Evolutionary conservation across 2,113 vertebrate species (phyloP), one percentile per base, ranked within the genome.

Genomic region (Bolborhynchus lineola): DNA sequence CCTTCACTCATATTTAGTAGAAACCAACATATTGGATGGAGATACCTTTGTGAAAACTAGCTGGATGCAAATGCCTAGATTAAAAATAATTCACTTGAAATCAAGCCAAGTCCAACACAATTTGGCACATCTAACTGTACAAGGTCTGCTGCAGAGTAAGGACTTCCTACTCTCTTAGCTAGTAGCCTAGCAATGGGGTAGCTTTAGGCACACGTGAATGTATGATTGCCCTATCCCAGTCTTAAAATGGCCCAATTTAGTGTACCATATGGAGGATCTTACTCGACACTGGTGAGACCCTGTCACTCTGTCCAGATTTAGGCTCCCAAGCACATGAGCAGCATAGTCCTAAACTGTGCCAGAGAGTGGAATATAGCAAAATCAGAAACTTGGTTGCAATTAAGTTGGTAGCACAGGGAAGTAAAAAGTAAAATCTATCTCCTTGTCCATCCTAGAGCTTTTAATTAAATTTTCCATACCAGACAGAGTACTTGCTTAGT

Each of bases 251-350:
- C 49, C 68, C 31, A 31, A 31, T 50, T 77, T 23, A 64, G 18
- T 11, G 17, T 2, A 20, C 12, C 31, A 28, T 0, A 0, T 1
- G n/a, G 9, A 53, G 11, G 3, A 28, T 78, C 29, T 44, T 12
- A 4, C n/a, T 57, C 47, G 81, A 5, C 28, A 41, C 21, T 29
- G 9, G 18, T 80, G 57, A 83, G 10, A 63, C 8, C 15, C 44
- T 18, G 24, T 28, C 26, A 29, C 24, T 35, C 7, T 18, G 14
- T 37, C 18, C 49, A 15, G 24, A 64, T 84, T 52, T 72, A 59
- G 23, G 29, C 3, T 75, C 11, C 23, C 4, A 8, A 47, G 20
- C 26, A 39, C 25, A 11, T 1, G 3, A 29, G 21, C 21, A 47
- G 21, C 26, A 23, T 3, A 70, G 13, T 37, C 18, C 16, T 29